Evolutionary conservation across 2,113 vertebrate genomes (phyloP).

Genomic region (Semicossyphus pulcher): DNA sequence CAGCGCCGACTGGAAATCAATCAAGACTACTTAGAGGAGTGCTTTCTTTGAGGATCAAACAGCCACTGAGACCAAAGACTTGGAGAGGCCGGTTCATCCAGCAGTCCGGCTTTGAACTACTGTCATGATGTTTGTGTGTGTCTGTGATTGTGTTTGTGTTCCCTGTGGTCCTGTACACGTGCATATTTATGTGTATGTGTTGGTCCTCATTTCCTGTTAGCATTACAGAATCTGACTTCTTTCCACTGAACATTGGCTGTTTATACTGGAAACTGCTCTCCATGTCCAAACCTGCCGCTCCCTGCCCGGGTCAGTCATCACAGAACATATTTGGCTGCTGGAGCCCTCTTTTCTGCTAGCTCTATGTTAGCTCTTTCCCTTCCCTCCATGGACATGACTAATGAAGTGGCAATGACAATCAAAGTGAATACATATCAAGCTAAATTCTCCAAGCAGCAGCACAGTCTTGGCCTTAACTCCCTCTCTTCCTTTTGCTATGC

Average conservation of each 20-base stretch:
- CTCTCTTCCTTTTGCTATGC: too few species aligned
- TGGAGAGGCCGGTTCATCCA: slow-evolving; percentile 10
- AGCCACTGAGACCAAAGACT: slow-evolving; percentile 54
- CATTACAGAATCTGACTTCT: slow-evolving; percentile 48
- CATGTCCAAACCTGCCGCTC: slow-evolving; percentile 48
- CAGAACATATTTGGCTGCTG: slow-evolving; percentile 18
- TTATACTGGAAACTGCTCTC: slow-evolving; percentile 62
- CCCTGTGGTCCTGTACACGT: background rate
- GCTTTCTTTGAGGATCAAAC: slow-evolving; percentile 49
- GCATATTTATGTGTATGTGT: slow-evolving; percentile 18
- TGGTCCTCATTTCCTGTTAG: slow-evolving; percentile 53
- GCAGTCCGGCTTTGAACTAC: slow-evolving; percentile 38
- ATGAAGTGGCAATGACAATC: background rate
- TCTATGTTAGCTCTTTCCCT: background rate
- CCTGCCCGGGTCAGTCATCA: slow-evolving; percentile 31
- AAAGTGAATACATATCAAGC: background rate
- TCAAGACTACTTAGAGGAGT: background rate
- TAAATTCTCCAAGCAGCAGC: background rate
- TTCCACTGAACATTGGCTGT: slow-evolving; percentile 43
- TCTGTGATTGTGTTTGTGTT: slow-evolving; percentile 40
- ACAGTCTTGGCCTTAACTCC: too few species aligned
- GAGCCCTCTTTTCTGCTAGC: slow-evolving; percentile 1
- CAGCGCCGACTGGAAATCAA: slow-evolving; percentile 21
- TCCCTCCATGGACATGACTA: background rate
- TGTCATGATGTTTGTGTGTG: slow-evolving; percentile 29